Percentiles rank a stretch among this genome's conserved stretches.
These are phyloP conservation scores for Athrips mouffetella DNA, from an alignment of 2,888 invertebrate species.

Conservation along the genomic window DNA sequence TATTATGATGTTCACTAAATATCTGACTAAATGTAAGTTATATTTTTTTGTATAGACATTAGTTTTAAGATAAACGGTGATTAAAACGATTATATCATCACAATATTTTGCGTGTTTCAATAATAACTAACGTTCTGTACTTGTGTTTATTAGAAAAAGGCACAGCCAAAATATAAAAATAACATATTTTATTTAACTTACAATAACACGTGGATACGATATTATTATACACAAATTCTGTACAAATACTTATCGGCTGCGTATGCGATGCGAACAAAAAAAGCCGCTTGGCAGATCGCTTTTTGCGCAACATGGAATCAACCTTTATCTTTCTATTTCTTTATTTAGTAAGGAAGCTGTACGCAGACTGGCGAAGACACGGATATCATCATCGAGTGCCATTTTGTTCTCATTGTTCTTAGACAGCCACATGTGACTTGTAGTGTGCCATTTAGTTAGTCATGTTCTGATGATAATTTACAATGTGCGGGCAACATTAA, in stretches of 20 bases:
- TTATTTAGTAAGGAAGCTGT: too few relatives aligned
- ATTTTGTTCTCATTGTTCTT: too few relatives aligned
- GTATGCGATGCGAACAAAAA: background rate
- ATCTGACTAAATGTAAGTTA: conserved; percentile 75
- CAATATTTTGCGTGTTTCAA: conserved; percentile 29
- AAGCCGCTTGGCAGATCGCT: too few relatives aligned
- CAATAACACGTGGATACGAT: conserved; percentile 3
- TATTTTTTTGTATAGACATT: conserved; percentile 76
- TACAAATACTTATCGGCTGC: conserved; percentile 2
- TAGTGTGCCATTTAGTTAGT: too few relatives aligned
- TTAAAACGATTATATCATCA: conserved; percentile 69
- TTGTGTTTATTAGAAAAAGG: conserved; percentile 18
- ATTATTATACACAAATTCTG: conserved; percentile 5
- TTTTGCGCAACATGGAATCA: too few relatives aligned
- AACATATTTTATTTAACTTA: conserved; percentile 5
- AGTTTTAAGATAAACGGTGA: conserved; percentile 69
- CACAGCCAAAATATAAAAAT: conserved; percentile 50
- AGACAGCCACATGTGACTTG: too few relatives aligned
- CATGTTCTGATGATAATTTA: too few relatives aligned
- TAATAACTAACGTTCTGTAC: background rate
- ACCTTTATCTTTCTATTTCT: too few relatives aligned
- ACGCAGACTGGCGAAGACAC: background rate
- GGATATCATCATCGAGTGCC: too few relatives aligned
- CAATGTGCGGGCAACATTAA: too few relatives aligned
- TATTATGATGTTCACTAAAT: conserved; percentile 76